These are phyloP conservation scores for Echinops telfairi DNA, from an alignment of 2,113 vertebrate genomes.

Conservation along the genomic window DNA sequence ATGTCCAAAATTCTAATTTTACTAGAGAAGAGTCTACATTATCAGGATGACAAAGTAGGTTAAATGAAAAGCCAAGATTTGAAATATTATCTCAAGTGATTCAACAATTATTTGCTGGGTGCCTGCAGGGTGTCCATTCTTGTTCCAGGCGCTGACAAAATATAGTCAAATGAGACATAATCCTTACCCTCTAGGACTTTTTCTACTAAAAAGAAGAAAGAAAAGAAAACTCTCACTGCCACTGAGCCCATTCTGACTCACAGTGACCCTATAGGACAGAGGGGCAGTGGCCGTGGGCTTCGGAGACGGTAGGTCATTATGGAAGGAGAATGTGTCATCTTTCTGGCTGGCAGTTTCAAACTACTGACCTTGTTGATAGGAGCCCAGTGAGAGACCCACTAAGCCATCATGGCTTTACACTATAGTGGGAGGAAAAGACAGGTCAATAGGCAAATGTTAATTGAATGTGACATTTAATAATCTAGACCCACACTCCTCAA, in stretches of 20 bases:
- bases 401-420: no score
- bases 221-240: no score
- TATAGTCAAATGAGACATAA: neutral
- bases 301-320: no score
- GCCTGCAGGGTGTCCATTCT: neutral
- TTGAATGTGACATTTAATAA: constrained; percentile 31
- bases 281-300: no score
- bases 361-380: no score
- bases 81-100: neutral
- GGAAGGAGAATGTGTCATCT: no score
- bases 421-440: constrained; percentile 11
- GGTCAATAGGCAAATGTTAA: constrained; percentile 40
- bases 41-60: neutral
- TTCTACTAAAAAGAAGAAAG: no score
- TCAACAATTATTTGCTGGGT: neutral
- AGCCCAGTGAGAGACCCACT: no score
- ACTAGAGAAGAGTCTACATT: neutral
- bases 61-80: neutral
- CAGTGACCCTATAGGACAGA: no score
- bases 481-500: constrained; percentile 2
- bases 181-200: neutral
- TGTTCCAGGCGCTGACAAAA: constrained; percentile 10
- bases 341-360: no score
- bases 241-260: no score
- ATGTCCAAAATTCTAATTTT: neutral